Evolutionary conservation across 1,140 invertebrate species (phyloP), one percentile per base, ranked within the genome.

Genomic region (Subanguina moxae): DNA sequence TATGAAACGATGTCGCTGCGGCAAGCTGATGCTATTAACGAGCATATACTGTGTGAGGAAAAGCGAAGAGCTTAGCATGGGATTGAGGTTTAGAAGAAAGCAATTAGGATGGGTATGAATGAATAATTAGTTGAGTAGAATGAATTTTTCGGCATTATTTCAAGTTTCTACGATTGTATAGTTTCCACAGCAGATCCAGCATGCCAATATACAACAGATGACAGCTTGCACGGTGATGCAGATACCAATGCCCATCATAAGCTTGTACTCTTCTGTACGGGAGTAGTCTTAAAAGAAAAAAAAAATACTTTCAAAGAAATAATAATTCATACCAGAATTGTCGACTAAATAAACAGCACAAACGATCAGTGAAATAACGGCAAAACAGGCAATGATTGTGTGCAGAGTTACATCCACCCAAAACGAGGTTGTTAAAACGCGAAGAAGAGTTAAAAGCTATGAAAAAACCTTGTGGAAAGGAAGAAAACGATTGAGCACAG

Each of bases 121-220:
- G 32, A 38, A 5, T 38, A 38, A 38, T 11, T 38, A 11, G 11
- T 38, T 56, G 52, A 23, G n/a, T n/a, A n/a, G n/a, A n/a, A n/a
- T n/a, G n/a, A n/a, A n/a, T n/a, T 56, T 65, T 46, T 56, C 15
- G 27, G 21, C 30, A 27, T 32, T 74, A n/a, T 77, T n/a, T 28
- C 73, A 74, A 46, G 73, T 77, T 9, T 74, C 73, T 1, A 74
- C 70, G 25, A 74, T 77, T 0, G 73, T 78, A 48, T 74, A 74
- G 46, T 76, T 76, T 38, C 73, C 73, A 62, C 38, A 74, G 46
- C 56, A 74, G 30, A 74, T 65, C 62, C 75, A 73, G 17, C 57
- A 75, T 23, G 71, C 64, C 21, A 74, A 42, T 17, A 74, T 23
- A 42, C 66, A 77, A 52, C 70, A 75, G 32, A 76, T 42, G 30